Evolutionary conservation across 30 jellyfish, hydroid and myxozoan species (phyloP), one percentile per base, ranked within the genome.

Genomic region (Rhopilema esculentum): DNA sequence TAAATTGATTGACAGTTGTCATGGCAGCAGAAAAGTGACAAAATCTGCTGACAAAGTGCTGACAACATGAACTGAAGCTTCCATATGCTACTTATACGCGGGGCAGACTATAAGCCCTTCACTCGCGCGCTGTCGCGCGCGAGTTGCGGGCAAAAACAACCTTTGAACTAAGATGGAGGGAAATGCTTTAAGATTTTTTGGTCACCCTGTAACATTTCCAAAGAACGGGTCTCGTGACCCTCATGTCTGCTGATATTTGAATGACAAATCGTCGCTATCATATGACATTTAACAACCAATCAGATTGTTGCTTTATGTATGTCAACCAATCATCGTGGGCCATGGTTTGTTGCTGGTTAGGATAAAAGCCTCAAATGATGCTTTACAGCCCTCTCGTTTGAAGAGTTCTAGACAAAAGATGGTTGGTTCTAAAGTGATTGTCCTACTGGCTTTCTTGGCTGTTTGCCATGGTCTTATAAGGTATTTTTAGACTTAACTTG

Each of bases 381-480:
- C 25, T 28, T 26, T 23, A 29, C 25, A 1, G 23, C 23, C 62
- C 52, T 23, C 49, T 49, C 22, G 72, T 40, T 68, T 9, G 18
- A 0, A 49, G 25, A 23, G 21, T 33, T 49, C 61, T 26, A 31
- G 69, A 0, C 48, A 16, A 27, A 72, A 53, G 65, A 85, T 85
- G 94, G 85, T 79, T 78, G 80, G 63, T n/a, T 1, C 15, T 26
- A 20, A 19, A 19, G 83, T 28, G 51, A 16, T 73, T 31, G 4
- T 74, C 29, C 70, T 85, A 74, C 48, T 85, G 84, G 94, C 77
- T 21, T 27, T 85, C 78, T 27, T 85, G 66, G 94, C 94, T 48
- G 88, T 74, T 22, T 74, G 87, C 88, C 69, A 85, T 73, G 94
- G 84, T 49, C 69, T 85, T 50, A 85, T 85, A 33, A 66, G 94